These are phyloP conservation scores for Haliclystus octoradiatus DNA, from an alignment of 30 jellyfish, hydroid and myxozoan species.

Conservation along the genomic window DNA sequence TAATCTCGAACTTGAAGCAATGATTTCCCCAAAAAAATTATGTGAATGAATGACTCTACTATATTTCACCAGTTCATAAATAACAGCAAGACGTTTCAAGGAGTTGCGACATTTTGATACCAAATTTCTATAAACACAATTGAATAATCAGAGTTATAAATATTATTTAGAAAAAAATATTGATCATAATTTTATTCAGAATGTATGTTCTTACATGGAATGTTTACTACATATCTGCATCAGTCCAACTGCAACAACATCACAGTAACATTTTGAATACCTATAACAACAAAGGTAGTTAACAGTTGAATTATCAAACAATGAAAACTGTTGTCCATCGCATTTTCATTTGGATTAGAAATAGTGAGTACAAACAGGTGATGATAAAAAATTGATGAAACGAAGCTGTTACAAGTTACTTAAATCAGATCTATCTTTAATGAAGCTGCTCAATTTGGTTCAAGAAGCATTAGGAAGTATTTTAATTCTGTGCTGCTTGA, in stretches of 20 bases:
- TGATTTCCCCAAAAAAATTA: too few relatives aligned
- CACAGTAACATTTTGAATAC: constrained; percentile 81
- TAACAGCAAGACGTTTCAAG: background rate
- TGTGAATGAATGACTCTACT: too few relatives aligned
- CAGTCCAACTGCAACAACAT: constrained; percentile 87
- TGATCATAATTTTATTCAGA: background rate
- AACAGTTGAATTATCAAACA: background rate
- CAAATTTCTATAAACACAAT: background rate
- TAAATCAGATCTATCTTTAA: too few relatives aligned
- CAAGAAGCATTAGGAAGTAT: too few relatives aligned
- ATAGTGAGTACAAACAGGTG: background rate
- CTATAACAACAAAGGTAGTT: constrained; percentile 16
- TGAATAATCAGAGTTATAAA: background rate
- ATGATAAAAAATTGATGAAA: background rate
- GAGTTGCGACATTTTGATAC: background rate
- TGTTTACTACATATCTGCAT: constrained; percentile 40
- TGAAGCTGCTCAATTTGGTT: too few relatives aligned
- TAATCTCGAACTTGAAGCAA: too few relatives aligned
- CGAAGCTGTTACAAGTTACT: constrained; percentile 12
- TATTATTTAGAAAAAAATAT: too few relatives aligned
- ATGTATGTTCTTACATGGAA: constrained; percentile 21
- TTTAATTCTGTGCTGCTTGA: too few relatives aligned
- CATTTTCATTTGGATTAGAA: too few relatives aligned
- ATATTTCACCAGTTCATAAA: background rate
- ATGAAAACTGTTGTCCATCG: too few relatives aligned